Percentiles rank a stretch among this genome's conserved stretches.
phyloP scores from a whole-genome alignment of 2,888 invertebrate genomes.

The Lamellibrachia satsuma region DNA sequence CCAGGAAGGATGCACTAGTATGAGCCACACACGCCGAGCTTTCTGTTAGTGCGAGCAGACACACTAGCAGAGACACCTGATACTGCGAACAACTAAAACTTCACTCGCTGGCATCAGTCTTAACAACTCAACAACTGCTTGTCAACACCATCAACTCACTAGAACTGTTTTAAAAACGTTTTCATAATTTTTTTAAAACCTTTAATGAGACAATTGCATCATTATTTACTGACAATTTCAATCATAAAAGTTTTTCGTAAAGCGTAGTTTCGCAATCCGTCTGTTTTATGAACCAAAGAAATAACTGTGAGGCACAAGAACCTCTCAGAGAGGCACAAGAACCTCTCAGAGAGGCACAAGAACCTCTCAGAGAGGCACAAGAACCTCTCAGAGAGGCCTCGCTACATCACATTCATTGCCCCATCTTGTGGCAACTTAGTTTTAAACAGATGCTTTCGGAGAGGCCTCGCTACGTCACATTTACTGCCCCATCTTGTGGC shows the following conservation, averaged over 20 bases:
- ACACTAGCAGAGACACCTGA: neutral
- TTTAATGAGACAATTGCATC: neutral
- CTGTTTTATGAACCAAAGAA: neutral
- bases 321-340: neutral
- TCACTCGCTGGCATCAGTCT: neutral
- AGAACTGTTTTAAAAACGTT: neutral
- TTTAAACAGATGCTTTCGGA: neutral
- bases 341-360: no score
- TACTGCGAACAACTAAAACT: conserved; percentile 2
- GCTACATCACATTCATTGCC: neutral
- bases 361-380: no score
- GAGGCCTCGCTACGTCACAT: neutral
- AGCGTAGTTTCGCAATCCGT: neutral
- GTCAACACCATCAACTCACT: neutral
- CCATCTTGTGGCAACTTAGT: neutral
- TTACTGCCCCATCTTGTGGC: no score
- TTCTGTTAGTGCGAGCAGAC: neutral
- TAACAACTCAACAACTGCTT: neutral
- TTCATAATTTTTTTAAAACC: neutral
- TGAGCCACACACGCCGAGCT: neutral
- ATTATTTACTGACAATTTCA: neutral
- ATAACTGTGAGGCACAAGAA: neutral
- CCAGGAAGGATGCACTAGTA: neutral
- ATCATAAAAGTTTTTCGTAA: neutral
- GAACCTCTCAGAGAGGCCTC: no score